These are phyloP conservation scores for Rhineura floridana DNA, from an alignment of 2,113 vertebrate species.

Conservation along the genomic window DNA sequence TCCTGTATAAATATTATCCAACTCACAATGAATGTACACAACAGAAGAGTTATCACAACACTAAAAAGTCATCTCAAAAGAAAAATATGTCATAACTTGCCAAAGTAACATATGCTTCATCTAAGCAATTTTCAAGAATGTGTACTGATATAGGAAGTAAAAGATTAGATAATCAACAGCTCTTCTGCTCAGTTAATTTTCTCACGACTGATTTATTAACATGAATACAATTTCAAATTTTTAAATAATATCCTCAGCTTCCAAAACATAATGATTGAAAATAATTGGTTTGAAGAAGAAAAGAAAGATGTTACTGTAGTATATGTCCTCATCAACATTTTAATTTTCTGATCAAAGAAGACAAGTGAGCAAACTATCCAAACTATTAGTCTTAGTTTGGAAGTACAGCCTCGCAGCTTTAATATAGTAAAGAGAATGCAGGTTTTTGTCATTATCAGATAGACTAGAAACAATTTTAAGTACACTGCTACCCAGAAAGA, in stretches of 20 bases:
- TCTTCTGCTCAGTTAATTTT: conserved; percentile 67
- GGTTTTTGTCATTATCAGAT: not conserved
- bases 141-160: conserved; percentile 50
- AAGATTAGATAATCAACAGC: conserved; percentile 64
- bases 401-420: conserved; percentile 28
- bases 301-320: conserved; percentile 44
- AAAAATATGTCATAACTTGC: conserved; percentile 36
- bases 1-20: conserved; percentile 27
- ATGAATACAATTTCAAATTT: conserved; percentile 63
- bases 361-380: conserved; percentile 47
- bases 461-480: conserved; percentile 38
- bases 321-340: conserved; percentile 43
- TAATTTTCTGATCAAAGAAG: conserved; percentile 43
- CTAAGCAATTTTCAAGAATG: conserved; percentile 44
- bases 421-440: not conserved
- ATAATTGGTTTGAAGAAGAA: conserved; percentile 43
- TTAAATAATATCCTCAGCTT: conserved; percentile 66
- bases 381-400: not conserved
- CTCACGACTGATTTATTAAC: conserved; percentile 65
- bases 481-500: not conserved
- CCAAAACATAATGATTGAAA: conserved; percentile 52
- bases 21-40: conserved; percentile 14
- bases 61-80: conserved; percentile 33
- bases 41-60: conserved; percentile 11
- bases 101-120: conserved; percentile 48